These are phyloP conservation scores for Orthosia gracilis DNA, from an alignment of 2,888 invertebrate species.

Conservation along the genomic window DNA sequence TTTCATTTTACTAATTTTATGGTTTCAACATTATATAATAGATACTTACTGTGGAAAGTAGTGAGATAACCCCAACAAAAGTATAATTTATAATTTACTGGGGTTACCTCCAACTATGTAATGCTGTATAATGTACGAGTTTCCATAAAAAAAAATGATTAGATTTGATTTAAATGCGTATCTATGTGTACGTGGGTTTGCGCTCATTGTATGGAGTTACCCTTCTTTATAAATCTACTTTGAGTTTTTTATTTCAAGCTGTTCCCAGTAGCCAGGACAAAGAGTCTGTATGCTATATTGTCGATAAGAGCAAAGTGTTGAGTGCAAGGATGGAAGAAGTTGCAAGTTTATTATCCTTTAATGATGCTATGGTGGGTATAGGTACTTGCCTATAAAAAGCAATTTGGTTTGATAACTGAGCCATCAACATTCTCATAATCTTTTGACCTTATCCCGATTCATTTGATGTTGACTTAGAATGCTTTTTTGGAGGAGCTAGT, in stretches of 20 bases:
- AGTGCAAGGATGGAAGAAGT: constrained; percentile 3
- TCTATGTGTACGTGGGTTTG: neutral
- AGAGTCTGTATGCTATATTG: constrained; percentile 33
- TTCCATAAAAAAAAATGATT: no score
- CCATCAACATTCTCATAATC: neutral
- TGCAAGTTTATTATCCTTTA: neutral
- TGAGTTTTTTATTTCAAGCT: constrained; percentile 48
- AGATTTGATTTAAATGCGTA: no score
- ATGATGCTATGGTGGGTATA: neutral
- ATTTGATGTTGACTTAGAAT: no score
- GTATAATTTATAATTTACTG: no score
- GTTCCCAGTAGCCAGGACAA: constrained; percentile 46
- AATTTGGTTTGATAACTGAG: neutral
- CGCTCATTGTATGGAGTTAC: neutral
- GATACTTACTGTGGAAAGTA: no score
- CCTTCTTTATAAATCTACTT: neutral
- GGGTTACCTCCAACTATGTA: no score
- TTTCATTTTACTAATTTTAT: no score
- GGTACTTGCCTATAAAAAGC: no score
- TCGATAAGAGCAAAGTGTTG: constrained; percentile 35
- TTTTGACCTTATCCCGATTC: neutral
- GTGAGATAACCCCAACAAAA: no score
- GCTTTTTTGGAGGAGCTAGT: no score
- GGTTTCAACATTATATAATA: no score
- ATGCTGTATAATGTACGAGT: no score